A percentile compares a stretch with the other conserved stretches of the same genome.
These are phyloP conservation scores for Drosophila aldrichi DNA, from an alignment of 2,888 invertebrate genomes.

Conservation along the genomic window DNA sequence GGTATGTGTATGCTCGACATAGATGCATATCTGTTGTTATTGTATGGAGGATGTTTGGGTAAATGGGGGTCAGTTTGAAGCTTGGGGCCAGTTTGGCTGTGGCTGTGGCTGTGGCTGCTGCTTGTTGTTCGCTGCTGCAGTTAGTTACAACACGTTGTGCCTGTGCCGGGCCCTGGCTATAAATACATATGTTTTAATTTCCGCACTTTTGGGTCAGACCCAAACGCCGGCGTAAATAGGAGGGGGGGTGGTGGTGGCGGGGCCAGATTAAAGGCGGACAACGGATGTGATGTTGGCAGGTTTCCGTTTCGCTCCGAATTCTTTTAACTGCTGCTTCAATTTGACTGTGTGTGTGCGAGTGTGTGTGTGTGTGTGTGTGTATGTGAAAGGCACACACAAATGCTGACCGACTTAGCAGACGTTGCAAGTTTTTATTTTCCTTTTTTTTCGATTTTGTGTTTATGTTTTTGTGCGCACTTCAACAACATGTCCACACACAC, in stretches of 20 bases:
- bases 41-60: slow-evolving; percentile 44
- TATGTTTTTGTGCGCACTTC: slow-evolving; percentile 74
- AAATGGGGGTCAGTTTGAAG: slow-evolving; percentile 67
- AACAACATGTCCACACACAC: slow-evolving; percentile 55
- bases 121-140: slow-evolving; percentile 31
- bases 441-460: slow-evolving; percentile 73
- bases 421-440: slow-evolving; percentile 63
- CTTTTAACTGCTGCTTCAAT: slow-evolving; percentile 33
- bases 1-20: slow-evolving; percentile 30
- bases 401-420: slow-evolving; percentile 44
- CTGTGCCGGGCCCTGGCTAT: slow-evolving; percentile 63
- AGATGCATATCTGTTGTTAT: slow-evolving; percentile 59
- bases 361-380: slow-evolving; percentile 6
- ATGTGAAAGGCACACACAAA: slow-evolving; percentile 24
- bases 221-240: slow-evolving; percentile 39
- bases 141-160: slow-evolving; percentile 51
- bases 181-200: slow-evolving; percentile 81
- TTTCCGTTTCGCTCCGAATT: slow-evolving; percentile 58
- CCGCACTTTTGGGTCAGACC: slow-evolving; percentile 79
- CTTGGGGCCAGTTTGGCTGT: slow-evolving; percentile 54
- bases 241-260: not conserved
- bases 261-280: slow-evolving; percentile 71
- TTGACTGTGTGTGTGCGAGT: not conserved
- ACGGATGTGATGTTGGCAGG: slow-evolving; percentile 69
- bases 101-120: slow-evolving; percentile 11